phyloP scores from a whole-genome alignment of 2,797 vertebrate genomes.

The Poeciliopsis turneri region DNA sequence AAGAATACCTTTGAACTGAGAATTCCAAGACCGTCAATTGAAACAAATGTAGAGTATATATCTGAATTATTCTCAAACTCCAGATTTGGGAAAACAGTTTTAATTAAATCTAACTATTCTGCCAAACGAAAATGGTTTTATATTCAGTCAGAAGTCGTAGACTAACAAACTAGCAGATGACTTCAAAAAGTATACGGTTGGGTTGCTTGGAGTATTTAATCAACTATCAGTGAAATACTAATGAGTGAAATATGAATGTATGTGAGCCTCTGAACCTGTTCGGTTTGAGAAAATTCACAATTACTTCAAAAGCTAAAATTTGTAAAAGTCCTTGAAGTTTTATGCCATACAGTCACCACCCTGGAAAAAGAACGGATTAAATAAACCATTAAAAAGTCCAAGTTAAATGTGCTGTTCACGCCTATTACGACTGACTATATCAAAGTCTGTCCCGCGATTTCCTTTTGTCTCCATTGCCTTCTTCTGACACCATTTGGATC shows the following conservation, averaged over 20 bases:
- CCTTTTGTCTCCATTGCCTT: constrained; percentile 10
- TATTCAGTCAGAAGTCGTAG: background rate
- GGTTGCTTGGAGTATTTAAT: background rate
- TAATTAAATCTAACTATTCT: background rate
- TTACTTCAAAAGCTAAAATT: background rate
- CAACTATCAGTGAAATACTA: background rate
- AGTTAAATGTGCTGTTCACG: background rate
- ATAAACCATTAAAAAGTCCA: background rate
- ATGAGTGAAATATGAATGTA: background rate
- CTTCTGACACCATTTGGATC: constrained; percentile 18
- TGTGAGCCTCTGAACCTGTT: background rate
- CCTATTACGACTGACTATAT: background rate
- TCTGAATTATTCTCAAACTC: background rate
- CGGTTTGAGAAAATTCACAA: background rate
- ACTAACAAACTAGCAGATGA: background rate
- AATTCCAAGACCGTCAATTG: background rate
- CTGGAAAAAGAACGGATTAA: background rate
- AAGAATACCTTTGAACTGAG: background rate
- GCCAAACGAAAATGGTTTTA: background rate
- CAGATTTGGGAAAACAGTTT: background rate
- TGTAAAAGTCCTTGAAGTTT: background rate
- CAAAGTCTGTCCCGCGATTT: background rate
- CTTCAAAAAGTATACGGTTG: background rate
- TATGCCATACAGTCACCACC: background rate
- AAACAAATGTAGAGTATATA: background rate